phyloP scores from a whole-genome alignment of 2,797 vertebrate genomes.

The Gastrophryne carolinensis region DNA sequence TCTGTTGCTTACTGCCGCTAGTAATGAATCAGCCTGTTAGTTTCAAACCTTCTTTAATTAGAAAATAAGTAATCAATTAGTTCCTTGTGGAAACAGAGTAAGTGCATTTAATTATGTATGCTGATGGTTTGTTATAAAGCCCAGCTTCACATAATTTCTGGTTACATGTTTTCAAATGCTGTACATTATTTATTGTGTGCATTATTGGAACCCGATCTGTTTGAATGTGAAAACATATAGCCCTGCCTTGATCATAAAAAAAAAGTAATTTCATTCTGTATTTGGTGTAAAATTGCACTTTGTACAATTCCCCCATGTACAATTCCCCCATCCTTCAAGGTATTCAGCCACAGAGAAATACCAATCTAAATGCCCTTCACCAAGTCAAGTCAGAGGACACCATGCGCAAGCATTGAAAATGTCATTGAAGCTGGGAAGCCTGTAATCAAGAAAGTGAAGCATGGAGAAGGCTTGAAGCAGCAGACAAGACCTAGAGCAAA shows the following conservation, averaged over 20 bases:
- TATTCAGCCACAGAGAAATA: too few species aligned
- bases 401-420: too few species aligned
- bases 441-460: too few species aligned
- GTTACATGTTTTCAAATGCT: neutral
- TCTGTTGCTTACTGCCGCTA: too few species aligned
- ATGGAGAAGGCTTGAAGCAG: too few species aligned
- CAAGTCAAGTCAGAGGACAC: too few species aligned
- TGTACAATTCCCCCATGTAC: too few species aligned
- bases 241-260: neutral
- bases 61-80: conserved; percentile 16
- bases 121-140: neutral
- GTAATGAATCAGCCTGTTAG: too few species aligned
- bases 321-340: too few species aligned
- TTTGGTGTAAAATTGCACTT: neutral
- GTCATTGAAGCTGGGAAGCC: too few species aligned
- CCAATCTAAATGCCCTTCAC: too few species aligned
- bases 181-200: neutral
- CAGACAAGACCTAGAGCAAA: too few species aligned
- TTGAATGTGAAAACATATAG: neutral
- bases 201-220: neutral
- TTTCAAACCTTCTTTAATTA: conserved; percentile 18
- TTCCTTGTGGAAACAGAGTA: neutral
- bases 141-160: neutral
- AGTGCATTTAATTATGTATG: neutral
- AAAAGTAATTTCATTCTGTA: neutral